These are phyloP conservation scores for Tholera decimalis DNA, from an alignment of 2,888 invertebrate species.

Conservation along the genomic window DNA sequence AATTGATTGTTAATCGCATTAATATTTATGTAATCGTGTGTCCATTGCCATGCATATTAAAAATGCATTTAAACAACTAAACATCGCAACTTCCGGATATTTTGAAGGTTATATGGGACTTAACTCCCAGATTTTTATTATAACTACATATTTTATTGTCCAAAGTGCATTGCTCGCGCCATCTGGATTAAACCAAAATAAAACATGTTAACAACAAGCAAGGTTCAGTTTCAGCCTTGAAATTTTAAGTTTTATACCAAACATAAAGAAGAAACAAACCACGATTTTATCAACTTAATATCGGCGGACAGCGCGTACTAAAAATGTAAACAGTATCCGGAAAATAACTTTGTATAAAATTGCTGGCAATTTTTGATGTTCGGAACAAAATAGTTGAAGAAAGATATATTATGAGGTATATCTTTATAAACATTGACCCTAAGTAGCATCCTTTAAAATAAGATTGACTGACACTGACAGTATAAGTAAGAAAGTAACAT, in stretches of 20 bases:
- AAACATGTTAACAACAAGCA: background rate
- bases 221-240: background rate
- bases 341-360: background rate
- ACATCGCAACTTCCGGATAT: background rate
- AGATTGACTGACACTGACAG: background rate
- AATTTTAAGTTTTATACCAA: background rate
- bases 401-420: background rate
- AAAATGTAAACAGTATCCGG: background rate
- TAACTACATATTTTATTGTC: no score
- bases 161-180: no score
- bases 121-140: no score
- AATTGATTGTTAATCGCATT: no score
- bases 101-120: conserved; percentile 7
- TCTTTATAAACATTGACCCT: background rate
- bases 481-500: background rate
- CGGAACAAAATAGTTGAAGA: background rate
- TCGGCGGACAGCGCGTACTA: background rate
- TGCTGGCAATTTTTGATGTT: background rate
- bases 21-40: background rate
- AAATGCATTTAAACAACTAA: background rate
- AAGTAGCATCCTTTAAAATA: background rate
- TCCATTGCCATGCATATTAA: background rate
- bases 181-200: background rate
- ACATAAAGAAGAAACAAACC: background rate
- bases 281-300: background rate